Evolutionary conservation across 2,113 vertebrate species (phyloP).

Genomic region (Zosterops borbonicus): DNA sequence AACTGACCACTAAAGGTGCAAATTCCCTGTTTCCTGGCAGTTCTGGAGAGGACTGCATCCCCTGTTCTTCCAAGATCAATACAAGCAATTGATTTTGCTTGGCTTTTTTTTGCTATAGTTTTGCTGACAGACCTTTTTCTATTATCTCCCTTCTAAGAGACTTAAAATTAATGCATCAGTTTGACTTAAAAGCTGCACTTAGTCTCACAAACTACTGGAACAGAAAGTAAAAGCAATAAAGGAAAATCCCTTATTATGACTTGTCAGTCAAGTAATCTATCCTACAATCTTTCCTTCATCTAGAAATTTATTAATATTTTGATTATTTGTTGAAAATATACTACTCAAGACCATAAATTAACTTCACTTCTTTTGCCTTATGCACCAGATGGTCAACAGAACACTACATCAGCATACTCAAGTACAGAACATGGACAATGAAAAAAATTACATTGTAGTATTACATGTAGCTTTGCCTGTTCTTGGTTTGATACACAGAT

Average conservation of each 20-base stretch:
- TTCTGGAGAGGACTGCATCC: too few relatives aligned
- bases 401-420: too few relatives aligned
- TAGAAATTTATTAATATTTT: neutral
- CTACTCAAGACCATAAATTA: neutral
- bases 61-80: neutral
- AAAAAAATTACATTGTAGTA: neutral
- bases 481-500: neutral
- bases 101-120: neutral
- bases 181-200: neutral
- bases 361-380: neutral
- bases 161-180: neutral
- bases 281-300: neutral
- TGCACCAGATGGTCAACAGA: neutral
- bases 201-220: neutral
- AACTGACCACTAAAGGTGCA: neutral
- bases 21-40: neutral
- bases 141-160: neutral
- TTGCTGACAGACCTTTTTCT: neutral
- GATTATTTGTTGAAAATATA: neutral
- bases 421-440: rapidly evolving
- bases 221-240: neutral
- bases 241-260: neutral
- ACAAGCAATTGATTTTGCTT: neutral
- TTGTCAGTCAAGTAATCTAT: neutral
- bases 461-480: neutral